Base-by-base conservation (phyloP, 53 echinoderm and acorn worm species). In the Echinometra lucunter region DNA sequence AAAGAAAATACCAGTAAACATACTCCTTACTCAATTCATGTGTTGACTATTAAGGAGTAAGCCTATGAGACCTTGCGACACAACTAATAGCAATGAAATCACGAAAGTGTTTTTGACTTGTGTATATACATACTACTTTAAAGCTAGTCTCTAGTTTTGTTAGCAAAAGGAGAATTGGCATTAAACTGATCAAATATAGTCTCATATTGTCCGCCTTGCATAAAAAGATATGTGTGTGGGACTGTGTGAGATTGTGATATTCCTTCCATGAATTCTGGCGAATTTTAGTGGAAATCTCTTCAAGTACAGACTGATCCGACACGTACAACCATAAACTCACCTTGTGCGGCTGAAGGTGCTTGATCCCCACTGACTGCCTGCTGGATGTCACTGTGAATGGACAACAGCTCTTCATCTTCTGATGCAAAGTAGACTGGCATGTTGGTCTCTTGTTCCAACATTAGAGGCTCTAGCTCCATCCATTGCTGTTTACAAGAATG, bases 391-490 rank as follows among this genome's bases (percentile, higher is more conserved):
- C 96, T 88, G 53, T 97, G 97, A 45, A 98, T 98, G 92, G 95
- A 93, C 63, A 98, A 74, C 67, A 98, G 93, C 57, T 95, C 69
- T 15, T 97, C 96, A 95, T 98, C 98, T 91, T 98, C 98, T 45
- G 96, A 63, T 17, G 97, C 97, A 95, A 98, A 98, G 92, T 97
- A 98, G 27, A 98, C 97, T 2, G 98, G 97, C 95, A 98, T 97
- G 37, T 92, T 96, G 34, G 97, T 96, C 94, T 98, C 97, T 82
- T 96, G 91, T 56, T 97, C 97, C 93, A 98, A 38, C 96, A 98
- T 96, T 91, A 97, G 93, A 25, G 97, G 97, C 63, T 98, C 98
- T 74, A 98, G 91, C 90, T 97, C 97, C 91, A 98, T 67, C 98
- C 98, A 98, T 92, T 97, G 96, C 98, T 98, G 38, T 7, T 21